phyloP scores from a whole-genome alignment of 2,888 invertebrate genomes.

The Coenonympha glycerion region DNA sequence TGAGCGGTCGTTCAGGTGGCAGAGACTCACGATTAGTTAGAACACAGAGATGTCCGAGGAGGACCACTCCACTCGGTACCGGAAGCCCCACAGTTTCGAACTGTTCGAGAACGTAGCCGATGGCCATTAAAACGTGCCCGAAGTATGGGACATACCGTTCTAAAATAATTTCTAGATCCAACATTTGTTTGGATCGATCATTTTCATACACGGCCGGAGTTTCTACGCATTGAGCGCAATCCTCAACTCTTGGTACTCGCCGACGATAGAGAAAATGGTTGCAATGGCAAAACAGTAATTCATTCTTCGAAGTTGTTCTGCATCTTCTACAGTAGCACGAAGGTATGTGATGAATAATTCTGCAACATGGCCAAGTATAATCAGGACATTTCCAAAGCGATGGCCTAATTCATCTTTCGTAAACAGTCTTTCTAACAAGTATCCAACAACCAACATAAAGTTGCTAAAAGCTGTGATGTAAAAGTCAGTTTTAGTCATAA shows the following conservation, averaged over 20 bases:
- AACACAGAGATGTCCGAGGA: slow-evolving; percentile 54
- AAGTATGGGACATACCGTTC: slow-evolving; percentile 46
- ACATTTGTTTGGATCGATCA: slow-evolving; percentile 35
- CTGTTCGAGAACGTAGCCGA: slow-evolving; percentile 60
- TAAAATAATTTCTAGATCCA: slow-evolving; percentile 32
- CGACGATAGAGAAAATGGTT: slow-evolving; percentile 40
- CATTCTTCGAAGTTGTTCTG: slow-evolving; percentile 5
- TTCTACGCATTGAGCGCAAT: slow-evolving; percentile 8
- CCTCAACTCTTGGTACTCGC: slow-evolving; percentile 40
- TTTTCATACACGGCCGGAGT: slow-evolving; percentile 6
- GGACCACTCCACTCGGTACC: slow-evolving; percentile 54
- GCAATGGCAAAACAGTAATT: slow-evolving; percentile 39
- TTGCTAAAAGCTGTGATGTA: slow-evolving; percentile 38
- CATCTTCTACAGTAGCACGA: slow-evolving; percentile 3
- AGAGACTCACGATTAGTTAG: slow-evolving; percentile 46
- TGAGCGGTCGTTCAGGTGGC: slow-evolving; percentile 38
- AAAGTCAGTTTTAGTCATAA: slow-evolving; percentile 33
- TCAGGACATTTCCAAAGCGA: slow-evolving; percentile 33
- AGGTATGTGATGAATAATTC: slow-evolving; percentile 23
- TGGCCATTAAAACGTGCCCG: slow-evolving; percentile 55
- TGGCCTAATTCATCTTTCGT: slow-evolving; percentile 19
- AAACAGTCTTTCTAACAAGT: slow-evolving; percentile 33
- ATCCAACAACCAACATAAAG: slow-evolving; percentile 37
- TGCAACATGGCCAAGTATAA: slow-evolving; percentile 37
- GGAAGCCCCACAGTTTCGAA: slow-evolving; percentile 45